A percentile compares a stretch with the other conserved stretches of the same genome.
Evolutionary conservation across 2,888 invertebrate species (phyloP).

Genomic region (Aspidapion aeneum): DNA sequence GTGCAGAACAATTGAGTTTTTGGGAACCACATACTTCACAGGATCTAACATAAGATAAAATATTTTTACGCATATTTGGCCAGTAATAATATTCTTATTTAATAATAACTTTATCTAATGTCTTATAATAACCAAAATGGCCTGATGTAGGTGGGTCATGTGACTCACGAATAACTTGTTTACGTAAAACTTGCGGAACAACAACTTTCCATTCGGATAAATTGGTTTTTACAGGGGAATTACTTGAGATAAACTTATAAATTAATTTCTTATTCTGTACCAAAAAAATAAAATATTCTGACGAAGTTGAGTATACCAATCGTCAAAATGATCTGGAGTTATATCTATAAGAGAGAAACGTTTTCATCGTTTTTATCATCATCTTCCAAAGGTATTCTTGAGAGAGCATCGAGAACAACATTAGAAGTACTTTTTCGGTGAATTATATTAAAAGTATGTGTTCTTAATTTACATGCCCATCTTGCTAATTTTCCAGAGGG

Average conservation of each 20-base stretch:
- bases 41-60: neutral
- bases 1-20: neutral
- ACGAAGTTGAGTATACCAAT: slow-evolving; percentile 4
- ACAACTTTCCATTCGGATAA: neutral
- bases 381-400: neutral
- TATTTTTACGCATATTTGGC: slow-evolving; percentile 13
- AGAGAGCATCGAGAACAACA: slow-evolving; percentile 25
- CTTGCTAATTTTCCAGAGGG: slow-evolving; percentile 28
- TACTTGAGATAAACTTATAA: neutral
- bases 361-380: neutral
- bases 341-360: too few relatives aligned
- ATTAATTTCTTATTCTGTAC: neutral
- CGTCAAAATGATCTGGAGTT: neutral
- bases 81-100: slow-evolving; percentile 12
- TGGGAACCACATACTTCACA: slow-evolving; percentile 2
- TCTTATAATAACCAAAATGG: slow-evolving; percentile 7
- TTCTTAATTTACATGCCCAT: slow-evolving; percentile 25
- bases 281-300: neutral
- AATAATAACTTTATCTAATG: slow-evolving; percentile 7
- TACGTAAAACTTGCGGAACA: neutral
- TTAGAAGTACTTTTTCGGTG: slow-evolving; percentile 24
- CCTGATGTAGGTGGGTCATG: slow-evolving; percentile 3
- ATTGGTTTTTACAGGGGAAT: neutral
- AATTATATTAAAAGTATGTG: slow-evolving; percentile 25
- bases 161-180: neutral